A percentile compares a stretch with the other conserved stretches of the same genome.
Conservation (phyloP, 2,797 vertebrate genomes). For the Macroramphosus scolopax region DNA sequence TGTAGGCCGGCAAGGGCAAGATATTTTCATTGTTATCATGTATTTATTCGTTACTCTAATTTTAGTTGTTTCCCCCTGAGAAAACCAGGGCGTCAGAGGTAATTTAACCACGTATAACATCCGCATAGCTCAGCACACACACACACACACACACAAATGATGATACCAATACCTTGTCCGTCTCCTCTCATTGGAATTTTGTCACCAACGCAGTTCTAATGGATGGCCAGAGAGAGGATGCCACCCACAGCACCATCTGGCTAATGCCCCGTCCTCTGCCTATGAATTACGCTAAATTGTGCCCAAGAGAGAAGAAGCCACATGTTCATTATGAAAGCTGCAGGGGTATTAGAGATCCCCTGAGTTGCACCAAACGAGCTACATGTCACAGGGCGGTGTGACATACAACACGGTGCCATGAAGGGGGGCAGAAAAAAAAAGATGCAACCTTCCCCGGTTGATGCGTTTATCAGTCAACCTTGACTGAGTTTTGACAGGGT, state of each 20-base stretch:
- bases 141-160: conserved; percentile 17
- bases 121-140: conserved; percentile 7
- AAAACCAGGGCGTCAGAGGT: conserved; percentile 22
- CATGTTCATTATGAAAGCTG: conserved; percentile 81
- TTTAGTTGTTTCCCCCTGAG: conserved; percentile 32
- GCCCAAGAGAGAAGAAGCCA: conserved; percentile 77
- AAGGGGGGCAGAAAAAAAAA: neutral
- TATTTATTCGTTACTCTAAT: conserved; percentile 34
- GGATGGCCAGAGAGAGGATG: conserved; percentile 75
- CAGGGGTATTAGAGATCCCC: conserved; percentile 78
- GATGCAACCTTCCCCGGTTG: conserved; percentile 48
- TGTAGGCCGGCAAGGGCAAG: conserved; percentile 10
- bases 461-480: conserved; percentile 66
- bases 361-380: conserved; percentile 71
- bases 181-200: conserved; percentile 66
- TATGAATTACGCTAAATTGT: conserved; percentile 79
- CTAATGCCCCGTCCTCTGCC: conserved; percentile 77
- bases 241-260: conserved; percentile 79
- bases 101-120: conserved; percentile 30
- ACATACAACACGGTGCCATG: conserved; percentile 67
- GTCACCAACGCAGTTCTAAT: conserved; percentile 67
- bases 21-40: conserved; percentile 10
- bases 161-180: conserved; percentile 56
- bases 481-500: conserved; percentile 51
- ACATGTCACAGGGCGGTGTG: conserved; percentile 69